Conservation (phyloP, 1,140 invertebrate genomes). For the Rhagoletis zephyria region DNA sequence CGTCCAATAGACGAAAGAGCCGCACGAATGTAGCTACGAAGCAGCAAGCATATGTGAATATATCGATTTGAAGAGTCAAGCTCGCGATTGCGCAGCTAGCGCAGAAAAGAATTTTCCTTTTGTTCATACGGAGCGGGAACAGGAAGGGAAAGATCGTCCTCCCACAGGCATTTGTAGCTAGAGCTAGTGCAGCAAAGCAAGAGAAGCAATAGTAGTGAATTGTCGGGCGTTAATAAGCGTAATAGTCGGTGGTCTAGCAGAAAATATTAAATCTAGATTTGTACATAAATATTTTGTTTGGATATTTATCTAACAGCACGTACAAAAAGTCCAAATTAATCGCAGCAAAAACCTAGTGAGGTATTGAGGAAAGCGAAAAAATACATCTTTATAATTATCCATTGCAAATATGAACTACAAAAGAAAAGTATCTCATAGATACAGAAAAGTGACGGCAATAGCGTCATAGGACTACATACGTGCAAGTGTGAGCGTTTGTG, state of each 20-base stretch:
- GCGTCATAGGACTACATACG: neutral
- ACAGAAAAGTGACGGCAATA: constrained; percentile 34
- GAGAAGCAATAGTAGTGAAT: constrained; percentile 3
- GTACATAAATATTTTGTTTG: neutral
- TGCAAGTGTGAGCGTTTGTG: neutral
- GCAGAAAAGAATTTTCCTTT: neutral
- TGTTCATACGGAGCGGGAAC: neutral
- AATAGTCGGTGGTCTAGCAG: neutral
- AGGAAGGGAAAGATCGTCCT: neutral
- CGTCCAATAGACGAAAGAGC: neutral
- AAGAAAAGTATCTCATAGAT: constrained; percentile 32
- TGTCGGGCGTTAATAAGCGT: neutral
- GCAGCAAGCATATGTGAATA: constrained; percentile 5
- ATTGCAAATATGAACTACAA: constrained; percentile 11
- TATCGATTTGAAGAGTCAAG: neutral
- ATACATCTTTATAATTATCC: neutral
- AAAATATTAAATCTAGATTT: neutral
- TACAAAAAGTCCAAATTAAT: neutral
- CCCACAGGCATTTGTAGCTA: neutral
- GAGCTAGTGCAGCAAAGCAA: neutral
- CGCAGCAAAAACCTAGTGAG: neutral
- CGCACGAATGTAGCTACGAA: neutral
- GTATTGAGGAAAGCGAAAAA: neutral
- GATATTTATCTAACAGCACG: neutral
- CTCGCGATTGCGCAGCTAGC: constrained; percentile 10